Conservation (phyloP, 2,888 invertebrate genomes). For the Agonopterix subpropinquella region DNA sequence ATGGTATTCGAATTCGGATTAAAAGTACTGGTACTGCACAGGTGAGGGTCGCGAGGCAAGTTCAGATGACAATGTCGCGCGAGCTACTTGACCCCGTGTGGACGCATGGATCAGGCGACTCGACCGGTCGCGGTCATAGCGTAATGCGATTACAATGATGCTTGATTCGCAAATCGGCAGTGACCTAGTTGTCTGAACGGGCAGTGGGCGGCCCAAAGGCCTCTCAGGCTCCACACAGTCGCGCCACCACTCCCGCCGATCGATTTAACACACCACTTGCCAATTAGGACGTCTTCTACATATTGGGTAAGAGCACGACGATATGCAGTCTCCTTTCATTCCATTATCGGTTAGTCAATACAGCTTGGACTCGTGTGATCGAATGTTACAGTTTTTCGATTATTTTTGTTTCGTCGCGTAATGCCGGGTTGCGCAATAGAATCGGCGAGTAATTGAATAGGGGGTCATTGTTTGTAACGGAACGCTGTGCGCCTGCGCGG, state of each 20-base stretch:
- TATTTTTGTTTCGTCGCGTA: slow-evolving; percentile 35
- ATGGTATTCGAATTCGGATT: slow-evolving; percentile 5
- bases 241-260: slow-evolving; percentile 1
- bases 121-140: slow-evolving; percentile 14
- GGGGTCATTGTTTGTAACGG: slow-evolving; percentile 66
- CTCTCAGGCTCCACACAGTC: slow-evolving; percentile 12
- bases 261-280: slow-evolving; percentile 24
- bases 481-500: slow-evolving; percentile 34
- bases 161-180: slow-evolving; percentile 36
- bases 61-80: slow-evolving; percentile 44
- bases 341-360: slow-evolving; percentile 9
- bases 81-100: slow-evolving; percentile 27
- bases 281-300: slow-evolving; percentile 30
- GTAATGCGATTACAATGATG: slow-evolving; percentile 48
- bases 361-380: background rate
- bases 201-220: slow-evolving; percentile 32
- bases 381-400: slow-evolving; percentile 25
- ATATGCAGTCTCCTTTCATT: slow-evolving; percentile 25
- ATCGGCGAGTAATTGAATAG: slow-evolving; percentile 42
- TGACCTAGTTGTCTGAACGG: slow-evolving; percentile 41
- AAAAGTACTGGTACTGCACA: slow-evolving; percentile 4
- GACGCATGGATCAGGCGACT: slow-evolving; percentile 14
- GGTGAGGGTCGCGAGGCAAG: slow-evolving; percentile 40
- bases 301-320: slow-evolving; percentile 29
- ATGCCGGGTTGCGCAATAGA: slow-evolving; percentile 42